Evolutionary conservation across 2,888 invertebrate species (phyloP).

Genomic region (Cataglyphis rosenhaueri): DNA sequence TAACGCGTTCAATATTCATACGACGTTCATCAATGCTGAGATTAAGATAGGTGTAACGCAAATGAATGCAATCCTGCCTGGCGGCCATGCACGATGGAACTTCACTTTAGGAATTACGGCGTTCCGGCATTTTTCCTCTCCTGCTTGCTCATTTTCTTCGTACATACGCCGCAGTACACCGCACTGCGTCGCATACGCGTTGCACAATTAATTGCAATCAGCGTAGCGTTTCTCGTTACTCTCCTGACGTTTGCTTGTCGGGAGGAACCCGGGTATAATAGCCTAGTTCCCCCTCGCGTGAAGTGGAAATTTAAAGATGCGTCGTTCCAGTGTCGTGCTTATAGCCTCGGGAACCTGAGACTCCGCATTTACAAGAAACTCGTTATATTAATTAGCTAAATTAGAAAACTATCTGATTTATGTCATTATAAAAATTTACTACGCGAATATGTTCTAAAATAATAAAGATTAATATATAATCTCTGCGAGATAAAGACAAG

Average conservation of each 20-base stretch:
- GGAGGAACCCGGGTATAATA: constrained; percentile 34
- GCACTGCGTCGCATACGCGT: constrained; percentile 24
- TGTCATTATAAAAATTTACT: not conserved
- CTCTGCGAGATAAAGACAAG: not conserved
- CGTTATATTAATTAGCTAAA: not conserved
- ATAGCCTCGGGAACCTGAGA: not conserved
- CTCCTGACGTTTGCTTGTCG: constrained; percentile 18
- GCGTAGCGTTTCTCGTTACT: constrained; percentile 62
- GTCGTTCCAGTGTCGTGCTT: constrained; percentile 10
- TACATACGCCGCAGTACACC: not conserved
- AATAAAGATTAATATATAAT: not conserved
- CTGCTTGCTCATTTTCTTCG: constrained; percentile 34
- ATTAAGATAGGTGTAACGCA: not conserved
- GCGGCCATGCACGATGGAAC: not conserved
- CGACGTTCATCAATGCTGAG: constrained; percentile 8
- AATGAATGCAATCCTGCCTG: not conserved
- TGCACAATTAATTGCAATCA: constrained; percentile 69
- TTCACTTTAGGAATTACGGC: constrained; percentile 45
- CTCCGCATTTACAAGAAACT: not conserved
- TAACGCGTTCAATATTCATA: not conserved
- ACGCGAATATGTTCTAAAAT: not conserved
- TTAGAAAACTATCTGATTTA: not conserved
- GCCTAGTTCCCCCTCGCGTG: not conserved
- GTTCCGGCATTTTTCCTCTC: constrained; percentile 41
- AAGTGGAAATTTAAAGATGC: constrained; percentile 18